Percentiles rank a stretch among this genome's conserved stretches.
Conservation (phyloP, 2,113 vertebrate genomes). For the Ciconia maguari region DNA sequence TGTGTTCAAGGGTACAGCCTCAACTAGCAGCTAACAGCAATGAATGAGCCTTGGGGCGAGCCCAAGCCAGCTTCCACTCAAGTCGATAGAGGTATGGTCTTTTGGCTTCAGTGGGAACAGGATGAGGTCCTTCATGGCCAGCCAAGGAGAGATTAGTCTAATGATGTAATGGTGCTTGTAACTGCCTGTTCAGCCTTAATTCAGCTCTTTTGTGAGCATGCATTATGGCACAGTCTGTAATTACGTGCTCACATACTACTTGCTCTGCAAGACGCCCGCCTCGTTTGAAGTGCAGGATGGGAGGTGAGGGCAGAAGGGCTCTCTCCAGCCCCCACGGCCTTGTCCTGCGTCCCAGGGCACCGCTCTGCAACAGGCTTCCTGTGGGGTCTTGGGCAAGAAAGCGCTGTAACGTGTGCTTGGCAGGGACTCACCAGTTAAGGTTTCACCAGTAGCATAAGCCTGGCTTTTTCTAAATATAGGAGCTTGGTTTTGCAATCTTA, state of each 20-base stretch:
- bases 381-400: background rate
- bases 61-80: background rate
- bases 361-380: background rate
- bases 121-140: conserved; percentile 9
- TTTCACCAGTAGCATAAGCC: background rate
- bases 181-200: conserved; percentile 38
- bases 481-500: background rate
- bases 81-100: background rate
- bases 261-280: background rate
- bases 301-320: background rate
- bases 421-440: background rate
- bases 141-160: conserved; percentile 40
- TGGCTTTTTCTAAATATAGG: background rate
- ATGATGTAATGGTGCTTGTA: conserved; percentile 51
- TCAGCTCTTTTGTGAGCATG: conserved; percentile 8
- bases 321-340: background rate
- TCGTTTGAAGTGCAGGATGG: background rate
- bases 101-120: conserved; percentile 21
- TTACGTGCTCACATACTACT: background rate
- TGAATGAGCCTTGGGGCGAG: background rate
- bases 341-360: background rate
- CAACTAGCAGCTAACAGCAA: background rate
- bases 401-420: background rate
- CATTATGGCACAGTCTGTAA: conserved; percentile 15
- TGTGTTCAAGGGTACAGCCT: background rate